Conservation (phyloP, 2,797 vertebrate species). For the Sebastes cheni region DNA sequence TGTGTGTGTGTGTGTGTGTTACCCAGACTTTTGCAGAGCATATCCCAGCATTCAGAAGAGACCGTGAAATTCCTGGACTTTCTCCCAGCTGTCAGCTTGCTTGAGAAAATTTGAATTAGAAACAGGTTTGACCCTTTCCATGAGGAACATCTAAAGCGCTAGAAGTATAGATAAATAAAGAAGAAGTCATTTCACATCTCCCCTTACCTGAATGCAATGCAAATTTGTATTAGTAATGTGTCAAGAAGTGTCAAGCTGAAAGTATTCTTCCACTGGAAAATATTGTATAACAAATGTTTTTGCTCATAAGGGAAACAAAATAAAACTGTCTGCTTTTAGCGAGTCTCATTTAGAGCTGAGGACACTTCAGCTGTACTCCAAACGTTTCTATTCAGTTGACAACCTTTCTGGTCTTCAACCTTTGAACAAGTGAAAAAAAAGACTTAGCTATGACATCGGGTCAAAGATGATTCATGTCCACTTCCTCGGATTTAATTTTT, state of each 20-base stretch:
- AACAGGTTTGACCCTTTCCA: conserved; percentile 31
- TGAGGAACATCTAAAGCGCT: conserved; percentile 21
- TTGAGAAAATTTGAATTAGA: conserved; percentile 34
- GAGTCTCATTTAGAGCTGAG: background rate
- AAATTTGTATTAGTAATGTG: conserved; percentile 8
- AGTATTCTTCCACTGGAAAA: background rate
- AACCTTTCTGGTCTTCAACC: conserved; percentile 1
- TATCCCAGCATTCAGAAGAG: background rate
- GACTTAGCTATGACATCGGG: background rate
- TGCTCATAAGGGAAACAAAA: background rate
- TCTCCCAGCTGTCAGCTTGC: background rate
- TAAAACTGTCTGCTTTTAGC: background rate
- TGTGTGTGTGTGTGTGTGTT: background rate
- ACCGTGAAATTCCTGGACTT: conserved; percentile 15
- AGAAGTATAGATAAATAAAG: conserved; percentile 30
- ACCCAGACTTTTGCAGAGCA: background rate
- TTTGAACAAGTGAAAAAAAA: background rate
- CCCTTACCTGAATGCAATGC: background rate
- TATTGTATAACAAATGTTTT: conserved; percentile 6
- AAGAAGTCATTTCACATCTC: conserved; percentile 17
- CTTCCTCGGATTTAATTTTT: conserved; percentile 28
- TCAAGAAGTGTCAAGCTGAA: background rate
- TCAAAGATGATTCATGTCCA: conserved; percentile 17
- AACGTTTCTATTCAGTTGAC: background rate
- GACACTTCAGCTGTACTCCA: background rate